Percentiles rank a stretch among this genome's conserved stretches.
Conservation (phyloP, 1,140 invertebrate species). For the Sminthurides bifidus region DNA sequence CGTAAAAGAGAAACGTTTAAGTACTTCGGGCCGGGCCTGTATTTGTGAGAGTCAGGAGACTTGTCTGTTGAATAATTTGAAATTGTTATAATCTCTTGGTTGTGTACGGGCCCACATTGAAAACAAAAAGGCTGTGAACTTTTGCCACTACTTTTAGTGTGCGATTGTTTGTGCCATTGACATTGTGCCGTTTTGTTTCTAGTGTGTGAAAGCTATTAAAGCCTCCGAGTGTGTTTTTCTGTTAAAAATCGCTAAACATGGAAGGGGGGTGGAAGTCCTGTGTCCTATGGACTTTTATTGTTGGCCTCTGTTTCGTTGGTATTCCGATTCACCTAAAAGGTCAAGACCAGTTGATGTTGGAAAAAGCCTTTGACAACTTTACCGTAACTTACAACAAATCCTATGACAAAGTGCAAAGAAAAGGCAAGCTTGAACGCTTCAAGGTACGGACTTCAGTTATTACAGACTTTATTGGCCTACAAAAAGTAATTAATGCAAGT, state of each 20-base stretch:
- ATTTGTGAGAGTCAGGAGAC: no score
- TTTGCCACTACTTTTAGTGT: neutral
- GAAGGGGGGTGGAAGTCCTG: conserved; percentile 23
- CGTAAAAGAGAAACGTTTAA: no score
- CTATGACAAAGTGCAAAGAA: conserved; percentile 50
- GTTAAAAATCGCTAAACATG: conserved; percentile 9
- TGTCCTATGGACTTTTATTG: conserved; percentile 22
- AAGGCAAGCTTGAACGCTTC: conserved; percentile 49
- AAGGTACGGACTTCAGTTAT: conserved; percentile 42
- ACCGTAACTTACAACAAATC: conserved; percentile 53
- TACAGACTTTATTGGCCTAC: neutral
- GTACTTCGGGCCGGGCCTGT: no score
- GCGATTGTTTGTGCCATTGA: neutral
- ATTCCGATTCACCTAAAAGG: conserved; percentile 31
- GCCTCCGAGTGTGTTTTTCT: no score
- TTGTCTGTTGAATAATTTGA: no score
- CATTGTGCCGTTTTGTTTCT: neutral
- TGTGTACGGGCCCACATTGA: no score
- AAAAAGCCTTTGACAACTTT: conserved; percentile 46
- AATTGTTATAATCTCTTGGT: no score
- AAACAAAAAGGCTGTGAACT: no score
- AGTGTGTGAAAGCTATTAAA: no score
- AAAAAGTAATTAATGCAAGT: neutral
- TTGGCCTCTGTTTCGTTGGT: conserved; percentile 30
- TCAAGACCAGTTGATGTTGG: conserved; percentile 11